These are phyloP conservation scores for Pectinophora gossypiella DNA, from an alignment of 1,140 invertebrate genomes.

Conservation along the genomic window DNA sequence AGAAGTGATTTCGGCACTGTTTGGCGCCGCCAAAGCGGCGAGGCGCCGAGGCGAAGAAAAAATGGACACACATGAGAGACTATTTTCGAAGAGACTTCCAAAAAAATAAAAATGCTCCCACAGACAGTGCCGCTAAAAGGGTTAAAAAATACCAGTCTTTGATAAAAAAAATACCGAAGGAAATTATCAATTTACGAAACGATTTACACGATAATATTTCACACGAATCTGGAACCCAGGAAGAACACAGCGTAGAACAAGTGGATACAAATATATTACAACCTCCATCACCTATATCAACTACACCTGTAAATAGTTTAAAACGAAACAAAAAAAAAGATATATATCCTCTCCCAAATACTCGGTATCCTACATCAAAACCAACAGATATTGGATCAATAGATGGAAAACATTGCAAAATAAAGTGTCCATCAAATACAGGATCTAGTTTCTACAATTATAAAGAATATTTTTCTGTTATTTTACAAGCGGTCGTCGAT, in stretches of 20 bases:
- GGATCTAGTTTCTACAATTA: slow-evolving; percentile 35
- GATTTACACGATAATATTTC: background rate
- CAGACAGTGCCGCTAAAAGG: slow-evolving; percentile 8
- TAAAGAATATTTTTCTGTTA: slow-evolving; percentile 54
- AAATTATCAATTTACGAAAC: slow-evolving; percentile 10
- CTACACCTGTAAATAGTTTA: background rate
- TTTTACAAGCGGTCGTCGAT: slow-evolving; percentile 52
- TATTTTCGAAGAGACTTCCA: slow-evolving; percentile 16
- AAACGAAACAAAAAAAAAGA: background rate
- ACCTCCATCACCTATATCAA: background rate
- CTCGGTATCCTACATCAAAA: slow-evolving; percentile 1
- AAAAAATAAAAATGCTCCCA: slow-evolving; percentile 13
- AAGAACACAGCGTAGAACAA: background rate
- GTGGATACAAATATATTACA: background rate
- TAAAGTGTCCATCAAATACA: slow-evolving; percentile 33
- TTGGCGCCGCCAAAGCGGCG: too few species aligned
- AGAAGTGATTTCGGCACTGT: too few species aligned
- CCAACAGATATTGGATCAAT: slow-evolving; percentile 35
- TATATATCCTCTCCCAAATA: background rate
- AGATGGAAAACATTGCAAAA: slow-evolving; percentile 57
- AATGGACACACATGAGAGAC: slow-evolving; percentile 23
- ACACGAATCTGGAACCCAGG: background rate
- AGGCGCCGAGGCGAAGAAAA: slow-evolving; percentile 18
- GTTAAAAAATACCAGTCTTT: slow-evolving; percentile 15
- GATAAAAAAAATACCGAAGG: slow-evolving; percentile 12